Base-by-base conservation (phyloP, 1,140 invertebrate species). In the Danaus plexippus region DNA sequence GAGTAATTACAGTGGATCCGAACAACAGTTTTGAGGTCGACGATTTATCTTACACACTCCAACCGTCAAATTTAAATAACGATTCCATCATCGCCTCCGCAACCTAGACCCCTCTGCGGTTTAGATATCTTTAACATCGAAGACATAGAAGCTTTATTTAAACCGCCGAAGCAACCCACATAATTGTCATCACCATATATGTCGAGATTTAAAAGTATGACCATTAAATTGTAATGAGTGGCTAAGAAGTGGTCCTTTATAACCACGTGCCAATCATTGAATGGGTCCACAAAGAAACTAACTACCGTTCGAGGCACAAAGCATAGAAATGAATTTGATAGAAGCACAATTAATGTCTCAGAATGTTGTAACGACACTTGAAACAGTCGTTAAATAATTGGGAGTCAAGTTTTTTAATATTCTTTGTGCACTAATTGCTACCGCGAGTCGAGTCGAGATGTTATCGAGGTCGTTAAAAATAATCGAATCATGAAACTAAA, bases 191-290 rank as follows among this genome's bases (percentile, higher is more conserved):
- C 59, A 69, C 61, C 63, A 68, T 71, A 66, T 60, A 78, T 63
- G 69, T 73, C 72, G 71, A 77, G 70, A 67, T 75, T 69, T 77
- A 71, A 81, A 77, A 58, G 65, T 71, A 68, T 80, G 75, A 80
- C 78, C 76, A 83, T 85, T 85, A 81, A 85, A 83, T 65, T 66
- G 72, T 85, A 85, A 85, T 83, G 78, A 85, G 80, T 83, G 75
- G 75, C 63, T 69, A 75, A 73, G 71, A 71, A 81, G 80, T 77
- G 74, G 73, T 77, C 66, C 71, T 77, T 80, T 77, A 71, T 74
- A 61, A 77, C 79, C 80, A 85, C 82, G 82, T 83, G 82, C 81
- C 78, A 74, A 74, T 77, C 74, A 72, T 66, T 70, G 66, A 68
- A 70, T 57, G 58, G 54, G 47, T 47, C 59, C 56, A 81, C 75